Percentiles rank a stretch among this genome's conserved stretches.
These are phyloP conservation scores for Chiloscyllium punctatum DNA, from an alignment of 2,797 vertebrate genomes.

Conservation along the genomic window DNA sequence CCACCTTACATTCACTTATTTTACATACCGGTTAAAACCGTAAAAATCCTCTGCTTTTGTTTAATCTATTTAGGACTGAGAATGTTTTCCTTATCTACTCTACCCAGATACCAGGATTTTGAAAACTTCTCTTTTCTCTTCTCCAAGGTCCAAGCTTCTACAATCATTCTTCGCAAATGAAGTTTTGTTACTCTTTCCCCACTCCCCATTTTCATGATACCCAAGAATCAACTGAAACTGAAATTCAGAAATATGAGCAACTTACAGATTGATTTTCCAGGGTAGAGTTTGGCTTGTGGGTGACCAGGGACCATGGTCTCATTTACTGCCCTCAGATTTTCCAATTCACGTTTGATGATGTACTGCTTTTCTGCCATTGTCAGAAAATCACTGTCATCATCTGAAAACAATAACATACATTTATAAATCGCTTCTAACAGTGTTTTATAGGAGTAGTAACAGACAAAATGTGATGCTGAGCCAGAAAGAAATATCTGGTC, in stretches of 20 bases:
- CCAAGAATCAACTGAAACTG: background rate
- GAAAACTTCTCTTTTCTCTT: too few species aligned
- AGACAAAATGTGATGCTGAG: background rate
- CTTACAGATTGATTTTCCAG: constrained; percentile 84
- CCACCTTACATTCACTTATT: too few species aligned
- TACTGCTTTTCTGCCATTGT: constrained; percentile 87
- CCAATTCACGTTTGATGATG: constrained; percentile 90
- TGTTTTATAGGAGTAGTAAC: background rate
- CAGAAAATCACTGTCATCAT: constrained; percentile 81
- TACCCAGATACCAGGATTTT: too few species aligned
- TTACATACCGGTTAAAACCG: too few species aligned
- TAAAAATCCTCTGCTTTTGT: too few species aligned
- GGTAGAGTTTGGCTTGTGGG: constrained; percentile 79
- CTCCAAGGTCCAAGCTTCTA: too few species aligned
- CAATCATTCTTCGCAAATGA: too few species aligned
- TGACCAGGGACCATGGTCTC: constrained; percentile 86
- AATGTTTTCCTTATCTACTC: too few species aligned
- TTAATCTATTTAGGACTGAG: too few species aligned
- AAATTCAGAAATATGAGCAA: background rate
- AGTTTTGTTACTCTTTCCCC: too few species aligned
- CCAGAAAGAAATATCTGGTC: background rate
- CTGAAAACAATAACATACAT: constrained; percentile 53
- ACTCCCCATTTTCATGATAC: background rate
- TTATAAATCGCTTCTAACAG: background rate
- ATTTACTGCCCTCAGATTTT: constrained; percentile 82